Evolutionary conservation across 2,888 invertebrate species (phyloP), one percentile per base, ranked within the genome.

Genomic region (Eristalinus sepulchralis): DNA sequence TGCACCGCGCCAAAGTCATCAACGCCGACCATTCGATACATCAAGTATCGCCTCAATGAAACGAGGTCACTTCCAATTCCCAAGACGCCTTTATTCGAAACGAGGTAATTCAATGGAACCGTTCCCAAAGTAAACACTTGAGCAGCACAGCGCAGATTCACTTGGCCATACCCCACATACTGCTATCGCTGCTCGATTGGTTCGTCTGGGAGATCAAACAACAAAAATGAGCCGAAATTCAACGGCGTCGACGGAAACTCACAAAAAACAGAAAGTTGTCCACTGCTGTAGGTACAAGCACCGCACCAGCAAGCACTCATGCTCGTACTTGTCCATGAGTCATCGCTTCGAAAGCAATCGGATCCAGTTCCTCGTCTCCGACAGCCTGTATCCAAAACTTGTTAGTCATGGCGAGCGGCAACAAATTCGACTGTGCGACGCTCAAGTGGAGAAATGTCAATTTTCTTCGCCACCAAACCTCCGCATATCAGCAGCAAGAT

Each of bases 201-300:
- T 24, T 36, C 57, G 47, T 31, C 59, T 17, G 53, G 39, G 63
- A 17, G 55, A 57, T 13, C 57, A 13, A 57, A 24, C 9, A 22
- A 22, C 10, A 62, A 60, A 39, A 11, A 36, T 3, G 63, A 34
- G 31, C 39, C 8, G 34, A 10, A 5, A 27, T n/a, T 13, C 57
- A 13, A 8, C 13, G 1, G 57, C 24, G 63, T 24, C 62, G 34
- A 63, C n/a, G 63, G 34, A 68, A 73, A 75, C 17, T 70, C 34
- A 79, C 64, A 47, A 57, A 76, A 80, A 79, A 68, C 81, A 72
- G 76, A 85, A 85, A 82, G 82, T 85, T 85, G 72, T 36, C 47
- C 17, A 17, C 63, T 34, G 63, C 64, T 64, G 10, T 75, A 64
- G 64, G 34, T 55, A 34, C 47, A 1, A 13, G 4, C 39, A 39